Evolutionary conservation across 1,140 invertebrate genomes (phyloP).

Genomic region (Panagrolaimus sp.): DNA sequence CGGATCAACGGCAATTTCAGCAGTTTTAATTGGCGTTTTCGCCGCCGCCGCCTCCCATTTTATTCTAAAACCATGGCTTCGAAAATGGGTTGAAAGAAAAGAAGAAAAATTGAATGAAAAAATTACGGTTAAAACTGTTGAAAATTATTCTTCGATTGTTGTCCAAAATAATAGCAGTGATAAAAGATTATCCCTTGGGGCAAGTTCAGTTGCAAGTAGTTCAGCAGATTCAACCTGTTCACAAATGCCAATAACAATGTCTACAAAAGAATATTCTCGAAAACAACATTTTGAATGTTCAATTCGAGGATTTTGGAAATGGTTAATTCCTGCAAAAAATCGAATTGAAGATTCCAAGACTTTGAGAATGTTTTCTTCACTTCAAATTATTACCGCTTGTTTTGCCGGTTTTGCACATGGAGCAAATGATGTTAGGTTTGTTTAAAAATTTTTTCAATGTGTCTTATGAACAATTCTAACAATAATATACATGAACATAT

Average conservation of each 20-base stretch:
- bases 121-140: conserved; percentile 19
- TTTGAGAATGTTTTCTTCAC: conserved; percentile 30
- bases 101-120: background rate
- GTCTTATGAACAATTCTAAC: too few relatives aligned
- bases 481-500: too few relatives aligned
- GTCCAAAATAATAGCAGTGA: background rate
- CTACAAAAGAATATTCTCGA: background rate
- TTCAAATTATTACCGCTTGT: conserved; percentile 43
- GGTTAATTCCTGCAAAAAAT: conserved; percentile 30
- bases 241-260: too few relatives aligned
- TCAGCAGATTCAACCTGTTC: background rate
- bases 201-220: background rate
- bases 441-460: background rate
- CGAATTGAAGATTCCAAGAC: conserved; percentile 29
- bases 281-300: conserved; percentile 13
- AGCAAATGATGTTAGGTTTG: conserved; percentile 27
- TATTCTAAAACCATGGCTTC: conserved; percentile 11
- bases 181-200: background rate
- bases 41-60: background rate
- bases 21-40: background rate
- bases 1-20: background rate
- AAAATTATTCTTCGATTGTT: conserved; percentile 11
- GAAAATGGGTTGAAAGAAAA: conserved; percentile 6
- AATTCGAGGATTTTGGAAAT: conserved; percentile 22
- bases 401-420: conserved; percentile 47